Evolutionary conservation across 1,140 invertebrate genomes (phyloP).

Genomic region (Pseudoatta argentina): DNA sequence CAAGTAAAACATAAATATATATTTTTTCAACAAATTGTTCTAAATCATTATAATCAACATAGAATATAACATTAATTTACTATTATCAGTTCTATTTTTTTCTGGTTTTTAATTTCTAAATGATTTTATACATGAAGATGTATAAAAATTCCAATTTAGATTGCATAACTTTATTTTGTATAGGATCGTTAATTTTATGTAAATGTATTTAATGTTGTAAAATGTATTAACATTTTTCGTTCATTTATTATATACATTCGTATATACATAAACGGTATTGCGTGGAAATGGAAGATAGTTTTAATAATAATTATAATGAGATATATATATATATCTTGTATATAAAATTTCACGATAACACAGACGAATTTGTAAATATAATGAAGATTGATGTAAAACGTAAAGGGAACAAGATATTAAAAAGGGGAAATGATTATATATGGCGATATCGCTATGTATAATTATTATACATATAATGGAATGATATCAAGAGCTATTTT

Average conservation of each 20-base stretch:
- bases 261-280: constrained; percentile 47
- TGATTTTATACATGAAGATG: constrained; percentile 8
- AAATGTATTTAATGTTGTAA: constrained; percentile 61
- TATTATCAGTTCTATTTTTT: background rate
- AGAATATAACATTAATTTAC: constrained; percentile 44
- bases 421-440: constrained; percentile 68
- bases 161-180: constrained; percentile 36
- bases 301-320: constrained; percentile 41
- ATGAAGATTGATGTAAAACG: constrained; percentile 67
- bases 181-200: constrained; percentile 24
- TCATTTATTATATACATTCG: constrained; percentile 53
- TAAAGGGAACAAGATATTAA: constrained; percentile 78
- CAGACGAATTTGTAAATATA: constrained; percentile 74
- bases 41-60: constrained; percentile 19
- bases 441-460: constrained; percentile 56
- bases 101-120: constrained; percentile 25
- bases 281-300: constrained; percentile 58
- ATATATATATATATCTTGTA: constrained; percentile 27
- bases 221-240: constrained; percentile 53
- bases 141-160: constrained; percentile 28
- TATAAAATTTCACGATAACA: constrained; percentile 63
- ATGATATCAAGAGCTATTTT: constrained; percentile 79
- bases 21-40: constrained; percentile 20
- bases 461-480: constrained; percentile 57
- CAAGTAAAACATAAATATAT: constrained; percentile 23